These are phyloP conservation scores for Lithophane leautieri DNA, from an alignment of 2,888 invertebrate genomes.

Conservation along the genomic window DNA sequence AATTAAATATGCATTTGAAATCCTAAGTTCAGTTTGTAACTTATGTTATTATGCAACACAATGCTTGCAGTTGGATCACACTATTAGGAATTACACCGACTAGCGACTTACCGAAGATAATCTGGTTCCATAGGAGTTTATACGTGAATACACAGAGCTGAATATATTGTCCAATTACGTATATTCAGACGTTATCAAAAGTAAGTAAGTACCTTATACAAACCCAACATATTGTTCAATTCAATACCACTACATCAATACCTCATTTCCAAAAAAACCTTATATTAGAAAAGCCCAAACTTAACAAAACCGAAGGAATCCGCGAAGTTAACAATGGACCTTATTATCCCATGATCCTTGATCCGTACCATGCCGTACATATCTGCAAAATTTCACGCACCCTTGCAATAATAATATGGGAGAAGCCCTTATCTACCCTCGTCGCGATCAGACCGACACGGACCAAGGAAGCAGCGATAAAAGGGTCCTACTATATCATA, in stretches of 20 bases:
- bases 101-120: constrained; percentile 15
- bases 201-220: background rate
- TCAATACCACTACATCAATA: constrained; percentile 44
- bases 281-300: constrained; percentile 74
- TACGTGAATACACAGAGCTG: constrained; percentile 4
- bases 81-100: constrained; percentile 15
- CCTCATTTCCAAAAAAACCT: constrained; percentile 62
- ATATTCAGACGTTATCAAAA: constrained; percentile 12
- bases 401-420: constrained; percentile 86
- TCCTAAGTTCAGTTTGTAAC: background rate
- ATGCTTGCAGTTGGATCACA: constrained; percentile 3
- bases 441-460: constrained; percentile 75
- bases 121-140: background rate
- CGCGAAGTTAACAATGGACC: constrained; percentile 66
- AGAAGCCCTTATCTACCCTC: constrained; percentile 86
- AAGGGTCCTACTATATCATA: constrained; percentile 87
- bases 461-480: constrained; percentile 78
- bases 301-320: constrained; percentile 65
- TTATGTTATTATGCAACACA: background rate
- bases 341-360: constrained; percentile 82
- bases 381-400: constrained; percentile 89
- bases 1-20: background rate
- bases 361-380: constrained; percentile 78
- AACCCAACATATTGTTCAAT: constrained; percentile 36
- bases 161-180: constrained; percentile 29